phyloP scores from a whole-genome alignment of 2,113 vertebrate species.

The Anoura caudifer region DNA sequence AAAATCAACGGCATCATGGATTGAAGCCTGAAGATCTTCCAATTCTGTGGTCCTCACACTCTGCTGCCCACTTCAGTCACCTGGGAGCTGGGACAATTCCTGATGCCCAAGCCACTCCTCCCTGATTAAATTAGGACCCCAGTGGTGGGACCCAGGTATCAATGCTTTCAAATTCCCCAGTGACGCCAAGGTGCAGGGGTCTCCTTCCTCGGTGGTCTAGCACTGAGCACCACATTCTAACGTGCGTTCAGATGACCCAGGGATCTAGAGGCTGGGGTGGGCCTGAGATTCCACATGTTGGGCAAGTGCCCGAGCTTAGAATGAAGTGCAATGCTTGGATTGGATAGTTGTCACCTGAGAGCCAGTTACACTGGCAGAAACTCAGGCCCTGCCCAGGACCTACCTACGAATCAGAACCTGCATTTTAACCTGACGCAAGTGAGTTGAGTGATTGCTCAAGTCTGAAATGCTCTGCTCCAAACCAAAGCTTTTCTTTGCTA shows the following conservation, averaged over 20 bases:
- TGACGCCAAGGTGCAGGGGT: accelerated
- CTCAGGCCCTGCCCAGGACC: not conserved
- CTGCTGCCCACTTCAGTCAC: not conserved
- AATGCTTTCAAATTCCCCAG: not conserved
- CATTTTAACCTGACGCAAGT: not conserved
- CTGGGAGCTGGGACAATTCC: not conserved
- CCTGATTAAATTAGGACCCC: not conserved
- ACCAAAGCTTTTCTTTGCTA: not conserved
- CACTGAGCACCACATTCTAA: accelerated
- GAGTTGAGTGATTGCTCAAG: accelerated
- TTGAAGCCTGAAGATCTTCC: not conserved
- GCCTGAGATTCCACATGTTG: not conserved
- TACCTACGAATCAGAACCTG: not conserved
- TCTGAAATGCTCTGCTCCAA: not conserved
- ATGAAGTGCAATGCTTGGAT: accelerated
- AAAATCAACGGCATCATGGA: not conserved
- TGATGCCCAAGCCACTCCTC: not conserved
- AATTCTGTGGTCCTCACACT: not conserved
- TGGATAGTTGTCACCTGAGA: not conserved
- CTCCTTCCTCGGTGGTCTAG: not conserved
- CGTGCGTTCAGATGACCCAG: accelerated
- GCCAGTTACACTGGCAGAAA: not conserved
- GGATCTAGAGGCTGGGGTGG: not conserved
- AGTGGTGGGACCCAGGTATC: not conserved
- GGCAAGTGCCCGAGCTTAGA: not conserved